These are phyloP conservation scores for Rhea americana DNA, from an alignment of 2,113 vertebrate species.

Conservation along the genomic window DNA sequence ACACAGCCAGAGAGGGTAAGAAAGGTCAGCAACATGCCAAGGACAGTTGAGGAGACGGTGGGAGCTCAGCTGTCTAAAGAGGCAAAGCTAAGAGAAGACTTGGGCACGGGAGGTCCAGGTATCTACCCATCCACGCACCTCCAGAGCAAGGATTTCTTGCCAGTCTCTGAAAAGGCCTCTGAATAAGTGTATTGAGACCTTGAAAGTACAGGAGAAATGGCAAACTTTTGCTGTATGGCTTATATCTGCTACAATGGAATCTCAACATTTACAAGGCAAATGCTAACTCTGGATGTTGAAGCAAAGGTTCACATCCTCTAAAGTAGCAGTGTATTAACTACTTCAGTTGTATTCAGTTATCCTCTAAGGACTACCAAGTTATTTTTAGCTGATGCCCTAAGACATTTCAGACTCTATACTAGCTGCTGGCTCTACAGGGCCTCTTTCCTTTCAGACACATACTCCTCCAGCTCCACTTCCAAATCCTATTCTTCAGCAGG, in stretches of 20 bases:
- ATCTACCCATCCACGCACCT: not conserved
- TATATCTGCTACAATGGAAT: not conserved
- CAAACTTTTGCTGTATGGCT: not conserved
- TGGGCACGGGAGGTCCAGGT: not conserved
- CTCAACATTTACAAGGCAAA: not conserved
- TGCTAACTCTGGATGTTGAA: not conserved
- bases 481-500: not conserved
- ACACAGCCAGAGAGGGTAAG: not conserved
- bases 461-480: not conserved
- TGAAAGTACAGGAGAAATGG: not conserved
- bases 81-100: not conserved
- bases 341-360: not conserved
- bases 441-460: not conserved
- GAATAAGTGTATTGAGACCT: not conserved
- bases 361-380: not conserved
- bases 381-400: not conserved
- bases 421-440: not conserved
- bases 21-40: accelerated
- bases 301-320: not conserved
- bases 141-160: not conserved
- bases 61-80: not conserved
- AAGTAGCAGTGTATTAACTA: not conserved
- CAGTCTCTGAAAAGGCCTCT: not conserved
- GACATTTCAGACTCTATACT: not conserved
- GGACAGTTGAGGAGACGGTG: not conserved